Base-by-base conservation (phyloP, 2,888 invertebrate species). In the Phyto melanocephala region DNA sequence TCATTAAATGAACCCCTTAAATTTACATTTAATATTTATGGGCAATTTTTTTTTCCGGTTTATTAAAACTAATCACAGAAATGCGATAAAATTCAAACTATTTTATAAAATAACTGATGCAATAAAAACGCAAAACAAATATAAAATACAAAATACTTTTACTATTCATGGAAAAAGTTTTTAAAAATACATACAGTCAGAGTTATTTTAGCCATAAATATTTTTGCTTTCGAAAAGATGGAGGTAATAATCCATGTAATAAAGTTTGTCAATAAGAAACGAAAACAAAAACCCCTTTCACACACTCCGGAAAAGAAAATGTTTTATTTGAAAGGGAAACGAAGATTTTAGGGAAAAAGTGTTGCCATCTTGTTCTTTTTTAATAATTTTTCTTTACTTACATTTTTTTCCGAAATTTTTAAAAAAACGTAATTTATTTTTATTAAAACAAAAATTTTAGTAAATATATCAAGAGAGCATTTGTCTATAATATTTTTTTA, bases 231-330 rank as follows among this genome's bases (percentile, higher is more conserved):
- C 1, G 22, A 45, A 40, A 47, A 15, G 7, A 54, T 45, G 45
- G 28, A 42, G 54, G 79, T 52, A 75, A 75, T 75, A 80, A 80
- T 65, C 80, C 47, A 47, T 54, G 63, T 56, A 70, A 70, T 70
- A 80, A 80, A 75, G 74, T 68, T 54, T 74, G 17, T 5, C 17
- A 37, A n/a, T 40, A 42, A 62, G 42, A 74, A 28, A 60, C 37
- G 24, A 42, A 24, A 62, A 42, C 10, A 62, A 62, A 58, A 20
- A 0, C 5, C 13, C 8, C 28, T 17, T 28, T 62, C n/a, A 22
- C 33, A 10, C 2, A 22, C 11, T 13, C 13, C 1, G 24, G 1
- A 13, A 50, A 13, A 50, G 50, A n/a, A 50, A 50, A n/a, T n/a
- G n/a, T n/a, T n/a, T 54, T 28, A 54, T 8, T 28, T 10, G 5